Evolutionary conservation across 2,888 invertebrate species (phyloP).

Genomic region (Zootermopsis nevadensis): DNA sequence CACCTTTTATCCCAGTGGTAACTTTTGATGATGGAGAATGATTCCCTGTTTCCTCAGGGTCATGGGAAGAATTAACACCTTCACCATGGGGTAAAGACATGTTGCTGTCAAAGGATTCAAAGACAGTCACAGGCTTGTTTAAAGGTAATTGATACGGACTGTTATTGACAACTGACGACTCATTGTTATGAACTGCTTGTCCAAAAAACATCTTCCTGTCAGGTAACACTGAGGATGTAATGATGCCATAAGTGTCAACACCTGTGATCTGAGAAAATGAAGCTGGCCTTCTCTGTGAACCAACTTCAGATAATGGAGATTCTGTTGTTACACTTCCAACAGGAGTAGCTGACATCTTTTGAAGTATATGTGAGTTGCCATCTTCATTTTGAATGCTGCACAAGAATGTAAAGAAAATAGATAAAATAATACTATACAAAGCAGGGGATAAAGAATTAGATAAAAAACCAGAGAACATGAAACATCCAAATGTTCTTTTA

Average conservation of each 20-base stretch:
- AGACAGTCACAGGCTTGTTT: slow-evolving; percentile 18
- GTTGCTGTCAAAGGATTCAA: slow-evolving; percentile 43
- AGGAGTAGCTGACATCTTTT: slow-evolving; percentile 43
- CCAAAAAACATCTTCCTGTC: slow-evolving; percentile 10
- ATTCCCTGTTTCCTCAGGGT: background rate
- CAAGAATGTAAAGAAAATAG: slow-evolving; percentile 11
- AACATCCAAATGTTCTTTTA: too few relatives aligned
- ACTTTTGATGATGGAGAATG: slow-evolving; percentile 1
- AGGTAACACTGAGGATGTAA: slow-evolving; percentile 29
- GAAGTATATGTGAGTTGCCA: slow-evolving; percentile 15
- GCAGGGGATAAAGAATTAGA: too few relatives aligned
- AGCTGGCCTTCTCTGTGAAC: slow-evolving; percentile 16
- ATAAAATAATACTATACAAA: background rate
- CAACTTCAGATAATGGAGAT: slow-evolving; percentile 19
- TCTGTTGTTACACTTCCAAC: slow-evolving; percentile 15
- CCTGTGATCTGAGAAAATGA: slow-evolving; percentile 19
- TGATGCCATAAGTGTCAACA: background rate
- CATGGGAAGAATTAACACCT: background rate
- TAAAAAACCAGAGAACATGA: too few relatives aligned
- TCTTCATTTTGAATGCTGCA: slow-evolving; percentile 23
- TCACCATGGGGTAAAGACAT: background rate
- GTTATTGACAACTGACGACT: background rate
- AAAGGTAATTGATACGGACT: background rate
- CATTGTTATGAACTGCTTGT: background rate
- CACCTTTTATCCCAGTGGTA: background rate